These are phyloP conservation scores for Rhagophthalmus giganteus DNA, from an alignment of 2,888 invertebrate genomes.

Conservation along the genomic window DNA sequence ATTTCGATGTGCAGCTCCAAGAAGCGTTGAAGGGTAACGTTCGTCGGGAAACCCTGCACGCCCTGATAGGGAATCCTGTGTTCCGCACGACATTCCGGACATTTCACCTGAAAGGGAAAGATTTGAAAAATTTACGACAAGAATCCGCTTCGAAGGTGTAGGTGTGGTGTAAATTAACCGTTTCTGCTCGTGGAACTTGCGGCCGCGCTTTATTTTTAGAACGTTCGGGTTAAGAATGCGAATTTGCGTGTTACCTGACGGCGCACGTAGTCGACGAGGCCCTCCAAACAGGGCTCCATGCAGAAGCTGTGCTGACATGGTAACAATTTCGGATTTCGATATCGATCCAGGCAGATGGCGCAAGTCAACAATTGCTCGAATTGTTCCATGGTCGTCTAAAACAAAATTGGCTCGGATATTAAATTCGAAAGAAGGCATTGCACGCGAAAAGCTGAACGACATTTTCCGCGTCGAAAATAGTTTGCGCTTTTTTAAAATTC, in stretches of 20 bases:
- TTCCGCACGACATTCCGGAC: conserved; percentile 97
- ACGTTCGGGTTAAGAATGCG: conserved; percentile 19
- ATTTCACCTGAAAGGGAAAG: conserved; percentile 74
- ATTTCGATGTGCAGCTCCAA: conserved; percentile 92
- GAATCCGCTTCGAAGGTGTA: background rate
- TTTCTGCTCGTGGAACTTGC: too few relatives aligned
- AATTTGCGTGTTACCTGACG: conserved; percentile 69
- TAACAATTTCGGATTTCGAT: conserved; percentile 94
- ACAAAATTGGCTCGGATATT: background rate
- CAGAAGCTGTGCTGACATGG: conserved; percentile 99
- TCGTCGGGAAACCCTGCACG: conserved; percentile 91
- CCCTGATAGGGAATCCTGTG: conserved; percentile 96
- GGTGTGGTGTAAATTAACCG: background rate
- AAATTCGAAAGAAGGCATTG: background rate
- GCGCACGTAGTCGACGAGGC: conserved; percentile 91
- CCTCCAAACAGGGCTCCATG: conserved; percentile 98
- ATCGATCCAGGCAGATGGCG: conserved; percentile 97
- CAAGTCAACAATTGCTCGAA: conserved; percentile 97
- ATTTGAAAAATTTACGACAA: background rate
- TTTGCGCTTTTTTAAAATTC: too few relatives aligned
- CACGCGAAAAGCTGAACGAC: too few relatives aligned
- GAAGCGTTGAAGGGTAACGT: conserved; percentile 93
- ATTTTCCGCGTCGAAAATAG: too few relatives aligned
- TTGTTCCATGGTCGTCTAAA: conserved; percentile 73
- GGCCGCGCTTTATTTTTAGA: conserved; percentile 15